Evolutionary conservation across 1,140 invertebrate genomes (phyloP).

Genomic region (Neodiprion lecontei): DNA sequence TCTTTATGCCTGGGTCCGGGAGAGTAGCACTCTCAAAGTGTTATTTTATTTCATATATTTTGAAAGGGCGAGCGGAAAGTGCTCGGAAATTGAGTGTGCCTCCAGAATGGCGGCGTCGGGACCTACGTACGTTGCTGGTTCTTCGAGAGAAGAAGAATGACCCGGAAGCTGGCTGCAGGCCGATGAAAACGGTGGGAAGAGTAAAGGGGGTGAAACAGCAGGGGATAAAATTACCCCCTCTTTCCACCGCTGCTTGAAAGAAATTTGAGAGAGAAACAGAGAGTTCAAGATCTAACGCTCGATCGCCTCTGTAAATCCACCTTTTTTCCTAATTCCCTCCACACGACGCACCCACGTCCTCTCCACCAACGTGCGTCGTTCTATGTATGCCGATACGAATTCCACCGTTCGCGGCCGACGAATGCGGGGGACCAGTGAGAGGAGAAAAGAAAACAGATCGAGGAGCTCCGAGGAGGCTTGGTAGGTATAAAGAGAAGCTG

Average conservation of each 20-base stretch:
- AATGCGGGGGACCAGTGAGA: not conserved
- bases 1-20: slow-evolving; percentile 3
- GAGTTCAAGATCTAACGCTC: slow-evolving; percentile 16
- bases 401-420: not conserved
- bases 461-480: not conserved
- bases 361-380: slow-evolving; percentile 32
- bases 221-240: slow-evolving; percentile 24
- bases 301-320: slow-evolving; percentile 1
- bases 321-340: slow-evolving; percentile 23
- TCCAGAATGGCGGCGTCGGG: slow-evolving; percentile 29
- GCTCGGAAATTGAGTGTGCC: slow-evolving; percentile 36
- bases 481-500: not conserved
- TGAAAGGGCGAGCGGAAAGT: slow-evolving; percentile 40
- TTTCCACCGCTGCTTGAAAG: not conserved
- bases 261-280: not conserved
- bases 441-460: not conserved
- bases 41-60: slow-evolving; percentile 46
- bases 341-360: not conserved
- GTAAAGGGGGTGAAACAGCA: slow-evolving; percentile 3
- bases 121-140: slow-evolving; percentile 28
- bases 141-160: slow-evolving; percentile 14
- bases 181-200: slow-evolving; percentile 16
- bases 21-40: slow-evolving; percentile 34
- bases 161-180: slow-evolving; percentile 12
- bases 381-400: slow-evolving; percentile 26